phyloP scores from a whole-genome alignment of 2,113 vertebrate genomes.

The Rostratula benghalensis region DNA sequence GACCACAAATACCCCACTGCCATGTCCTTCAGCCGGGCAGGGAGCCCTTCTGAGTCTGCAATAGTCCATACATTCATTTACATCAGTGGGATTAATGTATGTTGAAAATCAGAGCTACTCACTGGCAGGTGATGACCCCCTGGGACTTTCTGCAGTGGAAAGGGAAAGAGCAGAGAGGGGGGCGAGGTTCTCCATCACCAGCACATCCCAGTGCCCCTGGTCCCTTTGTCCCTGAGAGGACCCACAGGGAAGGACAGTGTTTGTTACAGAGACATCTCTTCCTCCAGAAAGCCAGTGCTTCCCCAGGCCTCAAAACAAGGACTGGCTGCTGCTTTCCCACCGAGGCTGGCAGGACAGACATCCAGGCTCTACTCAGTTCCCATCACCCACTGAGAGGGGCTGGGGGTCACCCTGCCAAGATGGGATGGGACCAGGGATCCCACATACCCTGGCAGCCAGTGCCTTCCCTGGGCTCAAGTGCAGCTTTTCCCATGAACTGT shows the following conservation, averaged over 20 bases:
- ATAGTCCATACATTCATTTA: neutral
- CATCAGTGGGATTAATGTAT: neutral
- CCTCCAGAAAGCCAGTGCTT: neutral
- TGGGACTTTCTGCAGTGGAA: neutral
- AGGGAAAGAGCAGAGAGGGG: neutral
- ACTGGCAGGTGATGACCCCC: neutral
- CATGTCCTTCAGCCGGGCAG: accelerated
- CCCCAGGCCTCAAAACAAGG: neutral
- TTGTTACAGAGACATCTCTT: neutral
- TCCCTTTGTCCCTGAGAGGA: neutral
- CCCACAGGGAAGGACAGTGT: accelerated
- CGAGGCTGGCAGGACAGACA: accelerated
- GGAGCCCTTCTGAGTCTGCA: neutral
- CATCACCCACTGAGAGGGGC: accelerated
- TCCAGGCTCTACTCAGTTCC: neutral
- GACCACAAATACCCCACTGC: accelerated
- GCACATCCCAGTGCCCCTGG: accelerated
- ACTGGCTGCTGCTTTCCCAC: neutral
- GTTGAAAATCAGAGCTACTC: neutral
- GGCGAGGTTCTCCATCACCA: accelerated
- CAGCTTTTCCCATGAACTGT: neutral
- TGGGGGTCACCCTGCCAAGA: no score
- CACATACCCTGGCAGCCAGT: neutral
- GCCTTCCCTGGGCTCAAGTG: neutral
- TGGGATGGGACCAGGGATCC: neutral